These are phyloP conservation scores for Chauna torquata DNA, from an alignment of 2,113 vertebrate species.

Conservation along the genomic window DNA sequence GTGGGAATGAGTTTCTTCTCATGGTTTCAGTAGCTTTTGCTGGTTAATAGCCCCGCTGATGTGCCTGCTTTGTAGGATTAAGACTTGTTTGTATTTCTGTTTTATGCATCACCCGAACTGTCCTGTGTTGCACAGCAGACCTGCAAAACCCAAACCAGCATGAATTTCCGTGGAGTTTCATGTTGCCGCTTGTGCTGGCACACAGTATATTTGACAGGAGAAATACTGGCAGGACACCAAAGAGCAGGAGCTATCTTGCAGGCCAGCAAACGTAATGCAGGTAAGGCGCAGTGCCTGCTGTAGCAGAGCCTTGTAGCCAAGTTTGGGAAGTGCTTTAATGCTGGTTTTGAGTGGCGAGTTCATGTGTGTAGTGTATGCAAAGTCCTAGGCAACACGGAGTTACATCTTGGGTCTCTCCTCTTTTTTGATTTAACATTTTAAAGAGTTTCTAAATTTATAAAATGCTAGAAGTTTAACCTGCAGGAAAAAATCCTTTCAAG, in stretches of 20 bases:
- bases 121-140: not conserved
- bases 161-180: rapidly evolving
- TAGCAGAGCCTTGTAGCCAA: not conserved
- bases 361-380: not conserved
- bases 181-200: slow-evolving; percentile 9
- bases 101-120: not conserved
- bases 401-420: not conserved
- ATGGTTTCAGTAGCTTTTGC: not conserved
- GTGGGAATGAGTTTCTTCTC: not conserved
- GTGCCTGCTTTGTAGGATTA: not conserved
- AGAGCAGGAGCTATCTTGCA: slow-evolving; percentile 4
- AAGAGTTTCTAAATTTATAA: not conserved
- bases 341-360: not conserved
- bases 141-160: not conserved
- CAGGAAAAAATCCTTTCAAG: not conserved
- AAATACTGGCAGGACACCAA: slow-evolving; percentile 27
- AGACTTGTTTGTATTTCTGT: not conserved
- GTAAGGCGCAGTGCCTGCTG: not conserved
- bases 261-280: not conserved
- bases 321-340: not conserved
- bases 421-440: not conserved
- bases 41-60: not conserved
- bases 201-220: not conserved
- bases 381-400: not conserved
- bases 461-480: not conserved